These are phyloP conservation scores for Hedya salicella DNA, from an alignment of 2,888 invertebrate genomes.

Conservation along the genomic window DNA sequence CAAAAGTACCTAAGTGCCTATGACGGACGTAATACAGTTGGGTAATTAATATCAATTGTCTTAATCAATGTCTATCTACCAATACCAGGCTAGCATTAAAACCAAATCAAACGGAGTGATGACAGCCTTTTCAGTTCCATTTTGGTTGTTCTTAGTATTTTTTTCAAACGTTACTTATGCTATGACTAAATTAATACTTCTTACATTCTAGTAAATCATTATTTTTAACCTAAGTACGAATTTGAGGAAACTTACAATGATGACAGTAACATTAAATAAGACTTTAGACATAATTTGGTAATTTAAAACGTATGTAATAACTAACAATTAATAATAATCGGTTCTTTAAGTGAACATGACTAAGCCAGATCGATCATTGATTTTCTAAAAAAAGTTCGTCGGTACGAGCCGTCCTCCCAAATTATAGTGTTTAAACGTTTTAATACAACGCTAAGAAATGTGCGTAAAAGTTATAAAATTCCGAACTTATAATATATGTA, in stretches of 20 bases:
- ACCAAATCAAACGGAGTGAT: too few species aligned
- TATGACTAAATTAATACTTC: background rate
- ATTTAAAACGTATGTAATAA: slow-evolving; percentile 5
- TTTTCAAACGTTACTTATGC: too few species aligned
- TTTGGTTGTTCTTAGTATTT: too few species aligned
- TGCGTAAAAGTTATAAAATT: slow-evolving; percentile 79
- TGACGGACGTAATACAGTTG: too few species aligned
- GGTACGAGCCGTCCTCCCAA: slow-evolving; percentile 62
- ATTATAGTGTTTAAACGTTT: slow-evolving; percentile 82
- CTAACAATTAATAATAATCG: slow-evolving; percentile 36
- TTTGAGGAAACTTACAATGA: background rate
- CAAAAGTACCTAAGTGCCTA: too few species aligned
- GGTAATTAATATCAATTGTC: too few species aligned
- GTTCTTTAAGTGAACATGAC: slow-evolving; percentile 39
- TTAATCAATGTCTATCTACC: too few species aligned
- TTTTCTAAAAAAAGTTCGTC: slow-evolving; percentile 66
- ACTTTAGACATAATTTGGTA: background rate
- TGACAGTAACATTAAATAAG: background rate
- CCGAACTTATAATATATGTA: slow-evolving; percentile 76
- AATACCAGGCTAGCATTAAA: too few species aligned
- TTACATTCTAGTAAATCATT: too few species aligned
- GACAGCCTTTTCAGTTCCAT: too few species aligned
- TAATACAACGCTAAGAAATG: slow-evolving; percentile 81
- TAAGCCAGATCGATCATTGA: slow-evolving; percentile 45
- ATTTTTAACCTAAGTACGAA: too few species aligned